Conservation (phyloP, 2,888 invertebrate genomes). For the Anthoptus insignis region DNA sequence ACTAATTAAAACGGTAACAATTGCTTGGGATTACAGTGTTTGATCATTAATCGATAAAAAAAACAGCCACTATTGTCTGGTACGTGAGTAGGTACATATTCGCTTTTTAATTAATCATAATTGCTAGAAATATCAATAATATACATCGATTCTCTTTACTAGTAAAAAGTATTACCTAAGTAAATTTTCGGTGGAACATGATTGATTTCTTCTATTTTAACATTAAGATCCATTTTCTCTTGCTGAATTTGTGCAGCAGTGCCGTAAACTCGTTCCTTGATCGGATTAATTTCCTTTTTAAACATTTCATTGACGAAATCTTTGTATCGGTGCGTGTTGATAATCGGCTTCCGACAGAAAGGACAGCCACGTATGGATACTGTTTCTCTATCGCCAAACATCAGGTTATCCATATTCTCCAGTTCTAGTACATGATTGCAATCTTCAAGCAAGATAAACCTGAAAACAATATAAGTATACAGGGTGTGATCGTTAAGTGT, state of each 20-base stretch:
- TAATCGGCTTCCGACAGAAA: constrained; percentile 86
- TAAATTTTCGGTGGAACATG: neutral
- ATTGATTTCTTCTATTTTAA: neutral
- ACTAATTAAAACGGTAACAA: no score
- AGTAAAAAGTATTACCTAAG: no score
- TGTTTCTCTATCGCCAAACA: constrained; percentile 63
- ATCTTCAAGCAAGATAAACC: constrained; percentile 84
- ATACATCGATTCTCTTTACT: no score
- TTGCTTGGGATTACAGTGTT: no score
- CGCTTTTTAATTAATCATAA: no score
- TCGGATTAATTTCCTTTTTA: constrained; percentile 70
- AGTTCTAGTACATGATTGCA: constrained; percentile 83
- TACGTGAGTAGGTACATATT: no score
- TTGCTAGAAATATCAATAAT: no score
- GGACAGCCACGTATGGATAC: constrained; percentile 83
- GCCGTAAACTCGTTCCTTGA: constrained; percentile 75
- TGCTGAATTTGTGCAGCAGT: constrained; percentile 38
- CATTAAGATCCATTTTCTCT: neutral
- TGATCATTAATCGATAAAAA: no score
- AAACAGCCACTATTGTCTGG: no score
- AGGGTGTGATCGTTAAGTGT: no score
- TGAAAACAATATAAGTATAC: no score
- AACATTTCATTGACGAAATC: constrained; percentile 76
- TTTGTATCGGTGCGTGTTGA: constrained; percentile 86
- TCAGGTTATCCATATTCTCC: constrained; percentile 74